Conservation (phyloP, 2,888 invertebrate species). For the Lycia hirtaria region DNA sequence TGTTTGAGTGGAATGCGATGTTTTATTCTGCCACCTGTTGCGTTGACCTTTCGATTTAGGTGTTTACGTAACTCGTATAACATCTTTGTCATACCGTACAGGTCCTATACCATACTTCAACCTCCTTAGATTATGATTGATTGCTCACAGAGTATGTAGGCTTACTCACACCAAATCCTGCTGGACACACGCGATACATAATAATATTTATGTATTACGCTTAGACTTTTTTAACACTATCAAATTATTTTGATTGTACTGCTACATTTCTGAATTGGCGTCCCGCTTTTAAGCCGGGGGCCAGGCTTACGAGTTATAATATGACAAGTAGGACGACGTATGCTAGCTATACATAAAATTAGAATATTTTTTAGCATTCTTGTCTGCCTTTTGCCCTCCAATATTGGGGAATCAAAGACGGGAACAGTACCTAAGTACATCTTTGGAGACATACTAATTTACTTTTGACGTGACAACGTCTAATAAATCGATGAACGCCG, state of each 20-base stretch:
- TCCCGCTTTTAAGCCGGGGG: too few relatives aligned
- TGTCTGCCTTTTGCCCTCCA: too few relatives aligned
- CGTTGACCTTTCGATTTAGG: slow-evolving; percentile 13
- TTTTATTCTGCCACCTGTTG: slow-evolving; percentile 58
- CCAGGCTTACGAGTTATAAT: background rate
- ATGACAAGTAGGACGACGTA: too few relatives aligned
- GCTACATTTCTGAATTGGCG: too few relatives aligned
- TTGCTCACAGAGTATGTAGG: background rate
- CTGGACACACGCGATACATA: background rate
- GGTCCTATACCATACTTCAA: background rate
- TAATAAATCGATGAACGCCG: too few relatives aligned
- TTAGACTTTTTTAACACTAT: background rate
- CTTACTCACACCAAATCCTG: slow-evolving; percentile 5
- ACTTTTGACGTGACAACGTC: too few relatives aligned
- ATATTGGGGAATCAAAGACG: too few relatives aligned
- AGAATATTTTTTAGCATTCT: too few relatives aligned
- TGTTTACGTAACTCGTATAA: slow-evolving; percentile 5
- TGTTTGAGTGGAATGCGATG: slow-evolving; percentile 73
- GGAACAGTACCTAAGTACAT: too few relatives aligned
- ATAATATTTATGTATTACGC: too few relatives aligned
- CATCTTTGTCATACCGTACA: background rate
- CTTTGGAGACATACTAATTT: too few relatives aligned
- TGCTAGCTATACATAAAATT: too few relatives aligned
- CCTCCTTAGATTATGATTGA: slow-evolving; percentile 7
- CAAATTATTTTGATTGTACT: background rate